phyloP scores from a whole-genome alignment of 64 coral and sea anemone genomes.

The Platygyra sinensis region DNA sequence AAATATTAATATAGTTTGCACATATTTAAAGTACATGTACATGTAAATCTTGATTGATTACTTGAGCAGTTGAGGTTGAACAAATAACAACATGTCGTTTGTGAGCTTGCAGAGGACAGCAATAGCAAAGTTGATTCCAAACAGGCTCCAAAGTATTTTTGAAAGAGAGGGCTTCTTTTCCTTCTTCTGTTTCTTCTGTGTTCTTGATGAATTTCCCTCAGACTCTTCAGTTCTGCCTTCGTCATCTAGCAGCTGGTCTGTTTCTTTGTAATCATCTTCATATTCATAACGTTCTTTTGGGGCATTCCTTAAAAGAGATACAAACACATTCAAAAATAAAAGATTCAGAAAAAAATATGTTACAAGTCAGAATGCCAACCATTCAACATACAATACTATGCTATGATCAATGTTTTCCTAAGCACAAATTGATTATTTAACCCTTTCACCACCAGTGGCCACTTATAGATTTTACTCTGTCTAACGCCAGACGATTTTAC shows the following conservation, averaged over 20 bases:
- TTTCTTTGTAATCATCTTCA: constrained; percentile 24
- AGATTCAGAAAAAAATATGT: background rate
- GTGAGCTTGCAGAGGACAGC: constrained; percentile 66
- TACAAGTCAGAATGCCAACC: background rate
- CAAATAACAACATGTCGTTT: constrained; percentile 48
- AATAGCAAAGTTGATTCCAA: constrained; percentile 43
- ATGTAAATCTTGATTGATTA: constrained; percentile 27
- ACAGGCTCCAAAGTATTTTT: constrained; percentile 42
- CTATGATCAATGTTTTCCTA: too few species aligned
- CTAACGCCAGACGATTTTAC: too few species aligned
- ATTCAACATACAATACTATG: too few species aligned
- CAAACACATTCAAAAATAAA: background rate
- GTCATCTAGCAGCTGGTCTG: background rate
- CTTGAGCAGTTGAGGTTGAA: constrained; percentile 71
- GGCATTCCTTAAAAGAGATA: background rate
- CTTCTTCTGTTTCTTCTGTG: constrained; percentile 7
- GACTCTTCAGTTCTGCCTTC: constrained; percentile 29
- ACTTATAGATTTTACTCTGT: too few species aligned
- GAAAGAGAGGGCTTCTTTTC: constrained; percentile 43
- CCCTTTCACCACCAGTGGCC: too few species aligned
- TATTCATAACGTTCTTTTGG: background rate
- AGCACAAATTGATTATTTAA: too few species aligned
- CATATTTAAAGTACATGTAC: too few species aligned
- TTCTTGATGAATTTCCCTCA: constrained; percentile 1
- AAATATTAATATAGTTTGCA: too few species aligned